Conservation (phyloP, 2,797 vertebrate species). For the Cuniculus paca region DNA sequence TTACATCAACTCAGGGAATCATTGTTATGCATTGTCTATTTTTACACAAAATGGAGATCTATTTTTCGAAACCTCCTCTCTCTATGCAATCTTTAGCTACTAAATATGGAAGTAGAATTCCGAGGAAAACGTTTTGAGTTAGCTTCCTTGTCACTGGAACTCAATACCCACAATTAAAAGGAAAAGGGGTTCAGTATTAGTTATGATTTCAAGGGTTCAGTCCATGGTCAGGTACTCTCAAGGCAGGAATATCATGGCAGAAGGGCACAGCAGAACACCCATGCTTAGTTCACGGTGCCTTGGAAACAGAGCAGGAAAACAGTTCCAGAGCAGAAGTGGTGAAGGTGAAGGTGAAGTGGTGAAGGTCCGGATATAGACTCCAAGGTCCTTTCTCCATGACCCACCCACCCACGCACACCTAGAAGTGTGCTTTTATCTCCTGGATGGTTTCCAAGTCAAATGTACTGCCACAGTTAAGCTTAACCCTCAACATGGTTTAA, state of each 20-base stretch:
- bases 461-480: background rate
- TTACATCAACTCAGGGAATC: background rate
- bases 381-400: background rate
- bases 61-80: background rate
- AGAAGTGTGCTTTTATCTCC: background rate
- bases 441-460: background rate
- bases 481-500: background rate
- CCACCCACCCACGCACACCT: too few species aligned
- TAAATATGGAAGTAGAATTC: slow-evolving; percentile 23
- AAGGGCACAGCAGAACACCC: background rate
- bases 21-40: background rate
- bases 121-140: background rate
- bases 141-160: background rate
- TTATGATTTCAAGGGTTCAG: background rate
- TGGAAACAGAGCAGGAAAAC: background rate
- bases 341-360: too few species aligned
- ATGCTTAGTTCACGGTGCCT: background rate
- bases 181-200: background rate
- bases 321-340: background rate
- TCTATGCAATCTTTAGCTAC: background rate
- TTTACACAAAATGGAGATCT: slow-evolving; percentile 14
- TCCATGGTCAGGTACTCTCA: background rate
- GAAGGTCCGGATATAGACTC: background rate
- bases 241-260: background rate
- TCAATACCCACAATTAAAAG: background rate